Percentiles rank a stretch among this genome's conserved stretches.
phyloP scores from a whole-genome alignment of 2,797 vertebrate species.

The Malacoctenus gilli region DNA sequence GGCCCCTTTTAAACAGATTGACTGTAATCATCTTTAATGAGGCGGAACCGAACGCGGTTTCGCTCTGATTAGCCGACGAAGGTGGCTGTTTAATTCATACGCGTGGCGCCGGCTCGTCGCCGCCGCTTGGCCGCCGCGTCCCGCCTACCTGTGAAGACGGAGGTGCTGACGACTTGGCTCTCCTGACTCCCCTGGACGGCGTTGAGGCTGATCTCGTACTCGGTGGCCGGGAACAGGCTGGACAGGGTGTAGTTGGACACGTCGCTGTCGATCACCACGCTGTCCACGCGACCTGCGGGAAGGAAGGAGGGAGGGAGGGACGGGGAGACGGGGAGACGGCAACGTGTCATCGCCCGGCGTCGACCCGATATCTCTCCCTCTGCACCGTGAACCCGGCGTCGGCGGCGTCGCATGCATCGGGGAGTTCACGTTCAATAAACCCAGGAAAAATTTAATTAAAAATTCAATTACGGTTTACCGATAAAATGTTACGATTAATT shows the following conservation, averaged over 20 bases:
- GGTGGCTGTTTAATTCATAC: background rate
- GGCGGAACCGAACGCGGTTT: background rate
- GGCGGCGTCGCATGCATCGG: constrained; percentile 13
- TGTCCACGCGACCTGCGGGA: constrained; percentile 88
- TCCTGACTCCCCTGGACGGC: constrained; percentile 89
- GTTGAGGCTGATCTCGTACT: constrained; percentile 90
- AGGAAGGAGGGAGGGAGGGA: no score
- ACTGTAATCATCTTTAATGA: no score
- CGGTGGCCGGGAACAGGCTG: constrained; percentile 89
- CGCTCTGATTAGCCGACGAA: background rate
- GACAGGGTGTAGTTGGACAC: constrained; percentile 86
- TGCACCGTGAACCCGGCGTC: background rate
- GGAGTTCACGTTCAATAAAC: constrained; percentile 35
- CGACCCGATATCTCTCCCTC: constrained; percentile 1
- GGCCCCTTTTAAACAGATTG: no score
- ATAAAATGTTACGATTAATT: constrained; percentile 62
- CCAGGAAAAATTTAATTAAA: constrained; percentile 52
- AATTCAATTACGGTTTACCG: constrained; percentile 43
- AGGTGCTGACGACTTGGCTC: constrained; percentile 86
- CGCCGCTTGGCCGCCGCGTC: no score
- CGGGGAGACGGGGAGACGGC: no score
- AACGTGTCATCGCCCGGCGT: background rate
- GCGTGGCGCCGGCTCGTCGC: no score
- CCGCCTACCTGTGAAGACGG: constrained; percentile 67
- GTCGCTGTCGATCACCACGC: constrained; percentile 86